phyloP scores from a whole-genome alignment of 2,113 vertebrate species.

The Oceanodroma tethys region DNA sequence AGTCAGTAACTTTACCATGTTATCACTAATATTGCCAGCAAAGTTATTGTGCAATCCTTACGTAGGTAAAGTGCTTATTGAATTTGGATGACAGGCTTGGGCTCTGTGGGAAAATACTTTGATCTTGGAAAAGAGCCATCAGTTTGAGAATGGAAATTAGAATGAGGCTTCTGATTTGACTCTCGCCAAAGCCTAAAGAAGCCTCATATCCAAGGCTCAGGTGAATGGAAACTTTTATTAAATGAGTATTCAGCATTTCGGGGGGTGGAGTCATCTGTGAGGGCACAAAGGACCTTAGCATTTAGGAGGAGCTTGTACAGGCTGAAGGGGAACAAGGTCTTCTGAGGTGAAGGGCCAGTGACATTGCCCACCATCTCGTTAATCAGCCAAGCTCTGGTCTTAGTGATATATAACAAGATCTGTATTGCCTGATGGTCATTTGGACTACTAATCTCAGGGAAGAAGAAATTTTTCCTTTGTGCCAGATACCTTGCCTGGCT shows the following conservation, averaged over 20 bases:
- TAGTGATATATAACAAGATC: background rate
- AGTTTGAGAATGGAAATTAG: background rate
- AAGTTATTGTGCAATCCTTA: background rate
- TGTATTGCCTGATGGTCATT: background rate
- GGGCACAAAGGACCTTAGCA: background rate
- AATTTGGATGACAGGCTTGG: background rate
- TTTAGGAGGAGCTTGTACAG: background rate
- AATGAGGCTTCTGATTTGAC: background rate
- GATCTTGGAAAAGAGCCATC: slow-evolving; percentile 15
- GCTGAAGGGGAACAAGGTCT: background rate
- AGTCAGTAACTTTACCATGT: background rate
- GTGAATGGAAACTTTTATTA: background rate
- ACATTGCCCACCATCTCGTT: background rate
- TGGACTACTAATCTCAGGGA: background rate
- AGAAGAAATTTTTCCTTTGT: background rate
- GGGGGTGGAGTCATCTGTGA: background rate
- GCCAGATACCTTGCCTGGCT: background rate
- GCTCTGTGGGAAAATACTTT: slow-evolving; percentile 26
- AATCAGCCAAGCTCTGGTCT: background rate
- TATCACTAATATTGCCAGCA: background rate
- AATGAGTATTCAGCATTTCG: background rate
- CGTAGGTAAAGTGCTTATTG: background rate
- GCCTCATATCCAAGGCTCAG: background rate
- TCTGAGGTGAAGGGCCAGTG: background rate
- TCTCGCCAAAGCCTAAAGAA: background rate